Conservation (phyloP, 2,888 invertebrate genomes). For the Micropterix aruncella region DNA sequence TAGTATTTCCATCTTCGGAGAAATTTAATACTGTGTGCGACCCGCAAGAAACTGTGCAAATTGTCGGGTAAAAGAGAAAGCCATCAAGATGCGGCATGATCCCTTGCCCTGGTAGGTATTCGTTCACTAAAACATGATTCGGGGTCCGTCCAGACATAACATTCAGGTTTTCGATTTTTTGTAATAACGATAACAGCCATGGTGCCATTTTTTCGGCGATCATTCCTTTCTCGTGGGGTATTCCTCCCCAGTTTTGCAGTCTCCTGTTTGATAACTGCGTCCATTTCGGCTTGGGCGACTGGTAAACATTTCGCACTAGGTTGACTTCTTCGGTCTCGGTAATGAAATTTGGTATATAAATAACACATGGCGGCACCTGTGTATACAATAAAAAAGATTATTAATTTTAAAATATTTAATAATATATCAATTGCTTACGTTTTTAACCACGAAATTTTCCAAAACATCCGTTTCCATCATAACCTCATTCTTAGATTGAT, state of each 20-base stretch:
- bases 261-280: constrained; percentile 80
- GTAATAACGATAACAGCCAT: constrained; percentile 65
- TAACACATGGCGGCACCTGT: constrained; percentile 48
- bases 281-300: constrained; percentile 90
- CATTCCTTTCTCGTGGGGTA: constrained; percentile 90
- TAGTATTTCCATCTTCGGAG: constrained; percentile 30
- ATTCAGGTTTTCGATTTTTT: constrained; percentile 51
- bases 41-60: constrained; percentile 85
- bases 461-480: too few relatives aligned
- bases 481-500: too few relatives aligned
- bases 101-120: constrained; percentile 86
- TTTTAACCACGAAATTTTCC: too few relatives aligned
- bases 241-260: constrained; percentile 96
- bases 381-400: too few relatives aligned
- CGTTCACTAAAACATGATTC: constrained; percentile 92
- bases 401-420: too few relatives aligned
- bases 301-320: constrained; percentile 60
- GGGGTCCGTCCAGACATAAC: constrained; percentile 60
- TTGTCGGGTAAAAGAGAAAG: constrained; percentile 80
- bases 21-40: constrained; percentile 87
- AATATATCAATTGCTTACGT: too few relatives aligned
- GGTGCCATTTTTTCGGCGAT: constrained; percentile 76
- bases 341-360: constrained; percentile 82
- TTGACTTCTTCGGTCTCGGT: constrained; percentile 53
- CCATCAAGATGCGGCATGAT: constrained; percentile 98